Evolutionary conservation across 2,113 vertebrate species (phyloP).

Genomic region (Haplotaxodon microlepis): DNA sequence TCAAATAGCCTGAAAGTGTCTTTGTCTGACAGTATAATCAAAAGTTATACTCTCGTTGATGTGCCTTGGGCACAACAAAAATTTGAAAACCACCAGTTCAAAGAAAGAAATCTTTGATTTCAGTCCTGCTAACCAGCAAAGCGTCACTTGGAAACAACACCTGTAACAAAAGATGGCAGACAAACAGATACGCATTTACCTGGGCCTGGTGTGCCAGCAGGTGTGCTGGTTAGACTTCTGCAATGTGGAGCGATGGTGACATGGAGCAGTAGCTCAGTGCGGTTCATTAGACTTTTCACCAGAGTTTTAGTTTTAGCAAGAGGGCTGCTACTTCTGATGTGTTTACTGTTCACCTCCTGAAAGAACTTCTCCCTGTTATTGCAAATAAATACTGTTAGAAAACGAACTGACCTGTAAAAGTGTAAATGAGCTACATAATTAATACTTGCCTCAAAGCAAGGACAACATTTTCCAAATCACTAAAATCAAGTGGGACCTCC

Average conservation of each 20-base stretch:
- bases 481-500: conserved; percentile 89
- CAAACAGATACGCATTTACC: conserved; percentile 59
- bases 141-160: background rate
- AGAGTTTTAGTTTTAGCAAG: conserved; percentile 88
- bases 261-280: conserved; percentile 89
- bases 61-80: background rate
- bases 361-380: conserved; percentile 88
- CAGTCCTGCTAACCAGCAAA: background rate
- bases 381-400: background rate
- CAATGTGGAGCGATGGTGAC: conserved; percentile 96
- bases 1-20: background rate
- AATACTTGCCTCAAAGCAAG: conserved; percentile 81
- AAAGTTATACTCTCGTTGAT: background rate
- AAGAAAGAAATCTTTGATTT: background rate
- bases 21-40: background rate
- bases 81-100: background rate
- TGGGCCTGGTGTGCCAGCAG: conserved; percentile 86
- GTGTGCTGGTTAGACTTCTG: conserved; percentile 84
- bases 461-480: conserved; percentile 92
- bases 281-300: conserved; percentile 95
- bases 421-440: background rate
- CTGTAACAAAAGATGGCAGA: background rate
- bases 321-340: conserved; percentile 76
- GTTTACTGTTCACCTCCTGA: conserved; percentile 86
- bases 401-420: background rate